Percentiles rank a stretch among this genome's conserved stretches.
Conservation (phyloP, 1,140 invertebrate genomes). For the Drosophila santomea region DNA sequence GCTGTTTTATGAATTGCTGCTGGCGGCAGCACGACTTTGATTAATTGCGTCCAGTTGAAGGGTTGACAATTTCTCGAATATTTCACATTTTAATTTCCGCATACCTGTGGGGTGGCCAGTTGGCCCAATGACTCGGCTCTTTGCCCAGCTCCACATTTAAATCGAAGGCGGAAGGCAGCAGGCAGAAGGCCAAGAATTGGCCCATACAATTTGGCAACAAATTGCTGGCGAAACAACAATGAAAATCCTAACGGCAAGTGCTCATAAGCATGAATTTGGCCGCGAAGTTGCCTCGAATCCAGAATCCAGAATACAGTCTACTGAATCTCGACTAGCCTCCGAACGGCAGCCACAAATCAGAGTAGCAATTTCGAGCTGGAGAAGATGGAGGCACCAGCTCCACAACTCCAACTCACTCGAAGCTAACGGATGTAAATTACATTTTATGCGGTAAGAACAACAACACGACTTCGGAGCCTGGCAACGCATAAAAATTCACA, state of each 20-base stretch:
- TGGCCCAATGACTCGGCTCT: slow-evolving; percentile 23
- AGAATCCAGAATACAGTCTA: not conserved
- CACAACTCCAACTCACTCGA: slow-evolving; percentile 26
- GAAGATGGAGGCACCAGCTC: slow-evolving; percentile 7
- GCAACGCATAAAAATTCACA: slow-evolving; percentile 83
- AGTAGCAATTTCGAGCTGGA: slow-evolving; percentile 58
- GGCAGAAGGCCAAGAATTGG: not conserved
- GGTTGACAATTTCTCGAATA: slow-evolving; percentile 68
- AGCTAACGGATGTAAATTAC: slow-evolving; percentile 83
- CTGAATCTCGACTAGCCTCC: not conserved
- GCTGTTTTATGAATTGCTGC: slow-evolving; percentile 73
- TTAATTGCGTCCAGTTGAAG: slow-evolving; percentile 73
- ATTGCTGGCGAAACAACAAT: slow-evolving; percentile 60
- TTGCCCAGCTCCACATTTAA: slow-evolving; percentile 26
- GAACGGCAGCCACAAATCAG: slow-evolving; percentile 51
- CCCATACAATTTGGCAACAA: slow-evolving; percentile 49
- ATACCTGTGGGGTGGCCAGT: slow-evolving; percentile 19
- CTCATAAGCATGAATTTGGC: slow-evolving; percentile 60
- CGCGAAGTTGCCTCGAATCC: not conserved
- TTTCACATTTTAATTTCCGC: slow-evolving; percentile 67
- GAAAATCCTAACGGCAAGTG: slow-evolving; percentile 68
- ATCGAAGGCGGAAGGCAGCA: not conserved
- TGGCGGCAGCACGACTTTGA: slow-evolving; percentile 44
- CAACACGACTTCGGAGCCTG: slow-evolving; percentile 68
- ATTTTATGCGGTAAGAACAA: slow-evolving; percentile 80